A percentile compares a stretch with the other conserved stretches of the same genome.
These are phyloP conservation scores for Coecobrya sp. DNA, from an alignment of 2,888 invertebrate genomes.

Conservation along the genomic window DNA sequence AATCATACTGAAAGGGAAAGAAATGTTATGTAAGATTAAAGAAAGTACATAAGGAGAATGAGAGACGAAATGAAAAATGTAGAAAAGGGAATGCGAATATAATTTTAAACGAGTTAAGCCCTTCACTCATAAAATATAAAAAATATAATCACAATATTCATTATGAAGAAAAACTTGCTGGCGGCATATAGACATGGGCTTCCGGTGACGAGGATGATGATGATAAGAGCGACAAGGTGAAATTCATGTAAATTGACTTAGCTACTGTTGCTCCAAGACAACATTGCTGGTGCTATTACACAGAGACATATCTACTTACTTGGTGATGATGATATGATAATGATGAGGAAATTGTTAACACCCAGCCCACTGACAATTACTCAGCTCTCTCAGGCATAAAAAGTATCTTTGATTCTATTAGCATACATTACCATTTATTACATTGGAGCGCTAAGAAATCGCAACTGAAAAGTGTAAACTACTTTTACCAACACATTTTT, in stretches of 20 bases:
- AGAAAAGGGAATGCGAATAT: background rate
- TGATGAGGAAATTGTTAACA: slow-evolving; percentile 40
- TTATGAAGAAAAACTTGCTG: background rate
- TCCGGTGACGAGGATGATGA: background rate
- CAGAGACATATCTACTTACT: background rate
- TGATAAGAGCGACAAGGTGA: slow-evolving; percentile 13
- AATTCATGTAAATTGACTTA: slow-evolving; percentile 44
- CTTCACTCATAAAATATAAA: background rate
- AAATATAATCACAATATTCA: background rate
- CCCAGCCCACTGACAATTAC: slow-evolving; percentile 64
- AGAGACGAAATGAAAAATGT: background rate
- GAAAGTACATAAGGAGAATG: background rate
- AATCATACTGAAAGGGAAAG: background rate
- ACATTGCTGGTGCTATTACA: too few species aligned
- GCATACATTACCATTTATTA: slow-evolving; percentile 67
- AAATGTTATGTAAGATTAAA: background rate
- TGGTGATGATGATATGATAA: slow-evolving; percentile 11
- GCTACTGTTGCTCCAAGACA: background rate
- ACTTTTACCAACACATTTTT: background rate
- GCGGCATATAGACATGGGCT: background rate
- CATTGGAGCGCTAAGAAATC: background rate
- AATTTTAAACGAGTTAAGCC: background rate
- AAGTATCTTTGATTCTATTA: slow-evolving; percentile 71
- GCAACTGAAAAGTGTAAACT: too few species aligned
- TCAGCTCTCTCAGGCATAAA: slow-evolving; percentile 55